phyloP scores from a whole-genome alignment of 2,797 vertebrate genomes.

The Xenentodon cancila region DNA sequence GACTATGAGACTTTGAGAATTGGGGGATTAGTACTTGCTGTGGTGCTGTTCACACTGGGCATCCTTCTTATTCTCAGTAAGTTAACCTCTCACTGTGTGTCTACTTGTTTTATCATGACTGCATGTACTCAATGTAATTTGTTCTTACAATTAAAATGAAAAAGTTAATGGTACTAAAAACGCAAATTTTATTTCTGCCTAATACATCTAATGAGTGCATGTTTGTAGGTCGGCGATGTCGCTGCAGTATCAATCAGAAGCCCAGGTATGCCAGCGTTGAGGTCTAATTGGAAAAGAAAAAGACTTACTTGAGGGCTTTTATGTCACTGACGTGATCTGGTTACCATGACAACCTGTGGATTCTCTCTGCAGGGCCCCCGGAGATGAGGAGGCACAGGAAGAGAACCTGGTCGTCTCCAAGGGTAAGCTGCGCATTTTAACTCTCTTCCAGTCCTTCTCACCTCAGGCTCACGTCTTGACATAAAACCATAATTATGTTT shows the following conservation, averaged over 20 bases:
- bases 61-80: slow-evolving; percentile 97
- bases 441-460: slow-evolving; percentile 31
- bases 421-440: slow-evolving; percentile 78
- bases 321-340: slow-evolving; percentile 14
- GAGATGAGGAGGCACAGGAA: slow-evolving; percentile 90
- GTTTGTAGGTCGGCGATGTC: slow-evolving; percentile 89
- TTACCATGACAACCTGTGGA: slow-evolving; percentile 47
- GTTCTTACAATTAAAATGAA: slow-evolving; percentile 4
- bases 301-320: not conserved
- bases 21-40: slow-evolving; percentile 91
- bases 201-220: slow-evolving; percentile 17
- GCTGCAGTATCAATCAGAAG: slow-evolving; percentile 81
- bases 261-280: slow-evolving; percentile 65
- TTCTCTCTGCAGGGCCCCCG: slow-evolving; percentile 83
- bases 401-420: slow-evolving; percentile 90
- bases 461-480: slow-evolving; percentile 27
- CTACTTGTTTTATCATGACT: not conserved
- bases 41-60: slow-evolving; percentile 92
- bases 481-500: slow-evolving; percentile 37
- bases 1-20: slow-evolving; percentile 96
- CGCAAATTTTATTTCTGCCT: not conserved
- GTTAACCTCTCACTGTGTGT: slow-evolving; percentile 44
- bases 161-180: no score
- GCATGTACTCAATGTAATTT: not conserved
- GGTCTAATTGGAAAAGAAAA: not conserved